Evolutionary conservation across 2,888 invertebrate genomes (phyloP).

Genomic region (Cistogaster globosa): DNA sequence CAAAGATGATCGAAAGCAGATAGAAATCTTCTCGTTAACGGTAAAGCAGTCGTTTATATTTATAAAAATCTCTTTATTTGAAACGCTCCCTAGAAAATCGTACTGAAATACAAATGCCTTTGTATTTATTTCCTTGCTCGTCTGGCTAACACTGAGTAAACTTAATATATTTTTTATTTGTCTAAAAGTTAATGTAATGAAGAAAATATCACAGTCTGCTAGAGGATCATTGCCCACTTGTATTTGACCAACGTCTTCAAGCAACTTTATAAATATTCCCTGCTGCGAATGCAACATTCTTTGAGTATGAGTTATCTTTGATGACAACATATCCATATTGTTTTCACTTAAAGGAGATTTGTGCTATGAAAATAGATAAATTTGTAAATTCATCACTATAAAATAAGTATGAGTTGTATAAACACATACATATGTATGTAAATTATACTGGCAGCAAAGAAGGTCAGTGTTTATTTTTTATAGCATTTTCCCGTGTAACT

Average conservation of each 20-base stretch:
- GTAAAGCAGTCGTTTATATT: conserved; percentile 78
- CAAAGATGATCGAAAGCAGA: conserved; percentile 83
- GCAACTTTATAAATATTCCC: conserved; percentile 80
- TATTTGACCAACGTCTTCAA: conserved; percentile 80
- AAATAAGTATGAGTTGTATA: too few relatives aligned
- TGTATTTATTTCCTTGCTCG: neutral
- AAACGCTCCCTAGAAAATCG: conserved; percentile 80
- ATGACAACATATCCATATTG: conserved; percentile 47
- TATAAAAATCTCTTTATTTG: conserved; percentile 76
- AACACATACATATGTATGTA: too few relatives aligned
- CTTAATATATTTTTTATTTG: conserved; percentile 76
- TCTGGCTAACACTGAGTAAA: conserved; percentile 72
- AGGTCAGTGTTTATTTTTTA: too few relatives aligned
- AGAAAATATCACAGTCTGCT: conserved; percentile 79
- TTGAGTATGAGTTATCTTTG: conserved; percentile 75
- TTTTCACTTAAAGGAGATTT: neutral
- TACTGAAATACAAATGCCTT: conserved; percentile 75
- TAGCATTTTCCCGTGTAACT: too few relatives aligned
- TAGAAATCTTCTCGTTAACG: conserved; percentile 83
- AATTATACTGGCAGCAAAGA: too few relatives aligned
- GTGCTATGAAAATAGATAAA: neutral
- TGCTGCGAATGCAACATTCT: conserved; percentile 80
- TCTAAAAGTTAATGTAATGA: conserved; percentile 78
- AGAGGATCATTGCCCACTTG: conserved; percentile 80
- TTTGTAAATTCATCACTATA: too few relatives aligned